Conservation (phyloP, 2,888 invertebrate species). For the Ametastegia equiseti region DNA sequence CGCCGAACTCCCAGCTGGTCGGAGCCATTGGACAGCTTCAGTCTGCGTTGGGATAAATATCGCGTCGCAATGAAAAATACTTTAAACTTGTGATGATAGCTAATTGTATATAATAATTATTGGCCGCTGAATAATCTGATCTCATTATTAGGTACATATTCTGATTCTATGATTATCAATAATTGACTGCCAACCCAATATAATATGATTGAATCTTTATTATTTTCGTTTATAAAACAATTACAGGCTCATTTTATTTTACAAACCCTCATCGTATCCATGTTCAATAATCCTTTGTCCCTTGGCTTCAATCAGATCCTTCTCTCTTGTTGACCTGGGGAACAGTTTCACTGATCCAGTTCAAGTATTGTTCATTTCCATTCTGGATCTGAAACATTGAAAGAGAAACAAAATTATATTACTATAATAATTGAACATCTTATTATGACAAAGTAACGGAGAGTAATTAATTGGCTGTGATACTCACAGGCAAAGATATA, state of each 20-base stretch:
- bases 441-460: neutral
- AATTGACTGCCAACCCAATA: neutral
- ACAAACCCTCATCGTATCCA: neutral
- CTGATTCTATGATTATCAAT: too few species aligned
- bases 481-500: conserved; percentile 86
- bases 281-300: neutral
- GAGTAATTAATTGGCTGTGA: neutral
- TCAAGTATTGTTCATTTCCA: conserved; percentile 87
- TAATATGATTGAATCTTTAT: conserved; percentile 19
- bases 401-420: conserved; percentile 23
- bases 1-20: too few species aligned
- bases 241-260: neutral
- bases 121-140: too few species aligned
- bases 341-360: conserved; percentile 87
- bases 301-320: conserved; percentile 24
- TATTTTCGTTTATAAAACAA: conserved; percentile 7
- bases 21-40: too few species aligned
- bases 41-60: too few species aligned
- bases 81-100: too few species aligned
- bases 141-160: too few species aligned
- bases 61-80: too few species aligned
- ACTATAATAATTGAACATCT: neutral
- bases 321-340: conserved; percentile 69
- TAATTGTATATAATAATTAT: too few species aligned
- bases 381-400: conserved; percentile 80